Base-by-base conservation (phyloP, 2,888 invertebrate genomes). In the Luperina nickerlii region DNA sequence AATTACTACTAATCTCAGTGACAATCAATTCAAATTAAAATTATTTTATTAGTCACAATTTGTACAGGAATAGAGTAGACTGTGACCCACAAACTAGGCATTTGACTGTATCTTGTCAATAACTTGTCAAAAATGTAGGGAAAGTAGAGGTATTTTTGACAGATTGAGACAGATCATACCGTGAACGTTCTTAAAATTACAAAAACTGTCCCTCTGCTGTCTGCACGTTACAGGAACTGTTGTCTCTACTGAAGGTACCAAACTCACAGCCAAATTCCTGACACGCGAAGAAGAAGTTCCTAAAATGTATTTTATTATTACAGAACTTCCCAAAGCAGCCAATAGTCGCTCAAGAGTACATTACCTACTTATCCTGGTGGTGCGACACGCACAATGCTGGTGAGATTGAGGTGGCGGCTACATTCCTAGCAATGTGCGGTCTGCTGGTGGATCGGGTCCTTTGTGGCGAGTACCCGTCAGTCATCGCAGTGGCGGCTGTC, bases 271-370 rank as follows among this genome's bases (percentile, higher is more conserved):
- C 9, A 11, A 11, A 57, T n/a, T 11, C 57, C n/a, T 24, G 54
- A 57, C 0, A 24, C 9, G 11, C n/a, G 9, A 57, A n/a, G 57
- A 57, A 32, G 4, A 67, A 48, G 8, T 32, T 18, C 5, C 9
- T 68, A 27, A 38, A 42, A 20, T 4, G 20, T 24, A 27, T 9
- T 0, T n/a, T 18, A 54, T 18, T n/a, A 45, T 84, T 82, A 5
- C 92, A 96, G 96, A 91, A 91, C 76, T 96, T 94, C 73, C 95
- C 96, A 0, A 54, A 77, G 0, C 94, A 93, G 63, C 95, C 96
- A 2, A 91, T 96, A 1, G 87, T 95, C 0, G 91, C 95, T 0
- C 94, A 96, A 77, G 96, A 96, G 42, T 96, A 89, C 81, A 94
- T 96, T 74, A 88, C 92, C 0, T 96, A 95, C 81, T 77, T 96